Evolutionary conservation across 30 jellyfish, hydroid and myxozoan genomes (phyloP), one percentile per base, ranked within the genome.

Genomic region (Calvadosia cruxmelitensis): DNA sequence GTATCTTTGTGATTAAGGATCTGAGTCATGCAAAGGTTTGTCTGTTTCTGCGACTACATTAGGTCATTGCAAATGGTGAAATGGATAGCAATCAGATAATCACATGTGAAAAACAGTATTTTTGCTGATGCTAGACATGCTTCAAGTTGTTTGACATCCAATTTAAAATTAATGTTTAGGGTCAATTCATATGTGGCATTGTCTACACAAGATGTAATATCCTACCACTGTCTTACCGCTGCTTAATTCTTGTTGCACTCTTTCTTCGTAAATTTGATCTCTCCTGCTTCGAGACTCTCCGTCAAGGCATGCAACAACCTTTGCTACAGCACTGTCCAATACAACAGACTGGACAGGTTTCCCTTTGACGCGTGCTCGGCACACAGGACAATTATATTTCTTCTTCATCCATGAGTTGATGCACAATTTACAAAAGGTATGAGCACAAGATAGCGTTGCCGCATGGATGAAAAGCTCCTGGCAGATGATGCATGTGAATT

Each of bases 361-460:
- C 3, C 82, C 86, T 24, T 82, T 32, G 32, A 89, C 71, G 32
- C 76, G 64, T 0, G 84, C 51, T 34, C 98, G 72, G 64, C 98
- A 89, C 29, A 89, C 95, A 49, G 98, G 98, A 62, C 98, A 89
- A 29, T 74, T 81, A 67, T 81, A 72, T 64, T 81, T 81, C 36
- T 73, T 89, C 63, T 69, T 81, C 78, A 81, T 53, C 98, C 98
- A 89, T 31, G 84, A 27, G 20, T 80, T 51, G 3, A 89, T 32
- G 64, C 98, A 89, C 65, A 72, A 29, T 74, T 81, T 92, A 75
- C 98, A 89, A 61, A 89, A 89, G 26, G 98, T 73, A 63, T 89
- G 98, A 3, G 95, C 98, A 78, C 98, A 89, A 7, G 98, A n/a
- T 31, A 89, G 70, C 0, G 98, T 89, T 16, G 92, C 83, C 1